phyloP scores from a whole-genome alignment of 2,888 invertebrate species.

The Malthinus seriepunctatus region DNA sequence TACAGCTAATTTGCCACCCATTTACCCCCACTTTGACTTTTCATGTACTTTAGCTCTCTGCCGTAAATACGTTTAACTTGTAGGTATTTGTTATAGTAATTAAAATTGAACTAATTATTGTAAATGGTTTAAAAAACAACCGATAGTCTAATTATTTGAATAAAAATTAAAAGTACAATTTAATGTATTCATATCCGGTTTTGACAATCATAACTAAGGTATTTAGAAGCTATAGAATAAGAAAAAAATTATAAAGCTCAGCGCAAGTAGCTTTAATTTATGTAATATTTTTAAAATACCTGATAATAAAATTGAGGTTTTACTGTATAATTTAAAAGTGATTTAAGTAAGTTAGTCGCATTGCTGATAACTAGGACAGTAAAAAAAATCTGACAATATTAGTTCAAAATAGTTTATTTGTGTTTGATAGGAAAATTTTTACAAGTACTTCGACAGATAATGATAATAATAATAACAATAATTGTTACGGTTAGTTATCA shows the following conservation, averaged over 20 bases:
- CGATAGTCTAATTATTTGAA: too few species aligned
- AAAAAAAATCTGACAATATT: slow-evolving; percentile 12
- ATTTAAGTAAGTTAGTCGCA: slow-evolving; percentile 11
- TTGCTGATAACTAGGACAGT: slow-evolving; percentile 11
- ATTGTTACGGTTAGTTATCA: slow-evolving; percentile 19
- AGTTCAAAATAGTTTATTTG: slow-evolving; percentile 23
- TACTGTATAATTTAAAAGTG: slow-evolving; percentile 19
- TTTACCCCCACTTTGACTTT: too few species aligned
- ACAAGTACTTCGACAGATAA: too few species aligned
- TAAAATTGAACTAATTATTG: too few species aligned
- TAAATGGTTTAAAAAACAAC: too few species aligned
- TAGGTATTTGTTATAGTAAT: too few species aligned
- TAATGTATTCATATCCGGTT: neutral
- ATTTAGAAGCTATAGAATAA: neutral
- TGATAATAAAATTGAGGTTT: slow-evolving; percentile 12
- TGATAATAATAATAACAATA: neutral
- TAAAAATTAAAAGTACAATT: neutral
- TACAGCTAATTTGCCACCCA: too few species aligned
- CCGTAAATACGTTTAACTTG: too few species aligned
- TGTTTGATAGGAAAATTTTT: slow-evolving; percentile 1
- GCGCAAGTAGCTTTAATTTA: slow-evolving; percentile 5
- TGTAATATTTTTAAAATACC: neutral
- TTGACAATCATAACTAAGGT: neutral
- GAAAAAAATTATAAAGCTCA: slow-evolving; percentile 2
- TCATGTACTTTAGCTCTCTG: too few species aligned